Base-by-base conservation (phyloP, 2,888 invertebrate genomes). In the Pocota personata region DNA sequence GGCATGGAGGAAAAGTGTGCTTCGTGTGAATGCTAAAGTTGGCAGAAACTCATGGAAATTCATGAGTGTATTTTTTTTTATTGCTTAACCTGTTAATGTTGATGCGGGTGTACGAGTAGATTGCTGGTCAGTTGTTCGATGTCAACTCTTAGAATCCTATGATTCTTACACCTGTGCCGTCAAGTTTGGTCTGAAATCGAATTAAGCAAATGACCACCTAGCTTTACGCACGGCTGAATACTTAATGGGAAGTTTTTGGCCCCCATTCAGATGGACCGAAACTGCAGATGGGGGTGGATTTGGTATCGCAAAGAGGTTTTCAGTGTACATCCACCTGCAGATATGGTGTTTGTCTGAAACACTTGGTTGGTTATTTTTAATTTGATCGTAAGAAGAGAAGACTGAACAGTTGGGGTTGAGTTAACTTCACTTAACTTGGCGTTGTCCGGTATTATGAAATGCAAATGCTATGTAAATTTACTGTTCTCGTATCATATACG, bases 21-120 rank as follows among this genome's bases (percentile, higher is more conserved):
- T 72, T 82, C 82, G 86, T 86, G 86, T 82, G 86, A 86, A 77
- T 82, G 72, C n/a, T 60, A n/a, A 76, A 72, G 50, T 24, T 50
- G 30, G 52, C 21, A n/a, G 32, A 77, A 66, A 82, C 86, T 82
- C 86, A 82, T 82, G 86, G 52, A 76, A 71, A 64, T 60, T 77
- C 66, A 78, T 71, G 69, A 78, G 52, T 24, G 24, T 27, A 10
- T 48, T 40, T 43, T 37, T 52, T 30, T 72, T 72, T 58, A 50
- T 60, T 58, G 57, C 32, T 48, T 37, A 48, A 76, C 40, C 64
- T 37, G 58, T 16, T 50, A 48, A 67, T 77, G 77, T n/a, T 40
- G 43, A 84, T 84, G 79, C 83, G 83, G 83, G 83, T 64, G 69
- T n/a, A n/a, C n/a, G n/a, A n/a, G n/a, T 57, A 50, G 46, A 43